Conservation (phyloP, 2,797 vertebrate species). For the Macrochelys suwanniensis region DNA sequence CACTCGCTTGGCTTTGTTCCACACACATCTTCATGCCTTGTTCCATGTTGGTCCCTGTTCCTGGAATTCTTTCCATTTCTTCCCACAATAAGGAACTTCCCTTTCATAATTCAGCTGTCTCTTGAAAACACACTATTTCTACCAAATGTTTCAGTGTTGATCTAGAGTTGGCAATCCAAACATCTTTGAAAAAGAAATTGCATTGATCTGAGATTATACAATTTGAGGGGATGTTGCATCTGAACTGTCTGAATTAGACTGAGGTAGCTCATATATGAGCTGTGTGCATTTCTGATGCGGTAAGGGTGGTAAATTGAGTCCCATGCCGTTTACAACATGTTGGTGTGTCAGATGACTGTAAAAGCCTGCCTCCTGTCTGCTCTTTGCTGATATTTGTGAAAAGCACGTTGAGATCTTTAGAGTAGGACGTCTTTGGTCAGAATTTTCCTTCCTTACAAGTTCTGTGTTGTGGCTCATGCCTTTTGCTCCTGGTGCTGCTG, state of each 20-base stretch:
- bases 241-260: not conserved
- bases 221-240: not conserved
- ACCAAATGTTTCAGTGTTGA: not conserved
- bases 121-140: not conserved
- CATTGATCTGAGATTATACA: not conserved
- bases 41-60: not conserved
- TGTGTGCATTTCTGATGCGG: not conserved
- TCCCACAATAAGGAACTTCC: not conserved
- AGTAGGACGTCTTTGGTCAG: not conserved
- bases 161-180: not conserved
- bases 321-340: not conserved
- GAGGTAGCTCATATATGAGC: not conserved
- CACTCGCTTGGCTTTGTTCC: not conserved
- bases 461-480: not conserved
- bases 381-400: not conserved
- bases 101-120: not conserved
- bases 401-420: not conserved
- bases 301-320: not conserved
- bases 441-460: not conserved
- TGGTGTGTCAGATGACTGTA: not conserved
- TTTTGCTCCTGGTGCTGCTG: not conserved
- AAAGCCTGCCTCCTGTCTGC: not conserved
- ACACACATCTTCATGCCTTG: not conserved
- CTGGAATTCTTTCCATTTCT: not conserved
- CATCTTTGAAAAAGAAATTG: not conserved